Evolutionary conservation across 2,797 vertebrate species (phyloP), one percentile per base, ranked within the genome.

Genomic region (Enteromius anoplus): DNA sequence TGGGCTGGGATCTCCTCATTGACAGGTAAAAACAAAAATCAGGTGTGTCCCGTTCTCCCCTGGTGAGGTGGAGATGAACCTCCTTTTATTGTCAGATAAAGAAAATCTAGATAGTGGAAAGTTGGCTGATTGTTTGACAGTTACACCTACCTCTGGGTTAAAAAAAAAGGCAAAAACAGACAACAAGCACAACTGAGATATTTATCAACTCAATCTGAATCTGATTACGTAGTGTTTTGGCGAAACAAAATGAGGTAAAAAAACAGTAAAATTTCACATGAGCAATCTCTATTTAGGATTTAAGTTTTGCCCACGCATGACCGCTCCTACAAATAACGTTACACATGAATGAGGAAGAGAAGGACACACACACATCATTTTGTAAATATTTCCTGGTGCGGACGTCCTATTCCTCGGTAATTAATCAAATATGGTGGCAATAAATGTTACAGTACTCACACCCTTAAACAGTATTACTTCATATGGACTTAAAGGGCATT

Each of bases 21-120:
- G 23, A 55, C 64, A 66, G 62, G 3, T 62, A 45, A 11, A 45
- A 76, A 65, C 40, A 78, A 32, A 65, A n/a, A 21, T n/a, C 62
- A 79, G 77, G 77, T 51, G 78, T 81, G 69, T 81, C 55, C 21
- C 19, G 2, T 60, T 71, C 37, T 58, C 40, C 26, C 19, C 26
- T 23, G 21, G 23, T 55, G 2, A 58, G 10, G 19, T 71, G 15
- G 37, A 60, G 23, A 47, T 10, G 4, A 72, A 11, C 79, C 29
- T 21, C 32, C 47, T 73, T 75, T 53, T 49, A 64, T 17, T 37
- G 58, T 21, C 14, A 40, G 23, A 47, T 69, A 42, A 12, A 58
- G n/a, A 58, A 23, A 58, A 78, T 29, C 8, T 12, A 23, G n/a
- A 32, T 23, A 17, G 5, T 75, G 72, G n/a, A 62, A 75, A 40